Evolutionary conservation across 2,888 invertebrate genomes (phyloP), one percentile per base, ranked within the genome.

Genomic region (Cryptus viduatorius): DNA sequence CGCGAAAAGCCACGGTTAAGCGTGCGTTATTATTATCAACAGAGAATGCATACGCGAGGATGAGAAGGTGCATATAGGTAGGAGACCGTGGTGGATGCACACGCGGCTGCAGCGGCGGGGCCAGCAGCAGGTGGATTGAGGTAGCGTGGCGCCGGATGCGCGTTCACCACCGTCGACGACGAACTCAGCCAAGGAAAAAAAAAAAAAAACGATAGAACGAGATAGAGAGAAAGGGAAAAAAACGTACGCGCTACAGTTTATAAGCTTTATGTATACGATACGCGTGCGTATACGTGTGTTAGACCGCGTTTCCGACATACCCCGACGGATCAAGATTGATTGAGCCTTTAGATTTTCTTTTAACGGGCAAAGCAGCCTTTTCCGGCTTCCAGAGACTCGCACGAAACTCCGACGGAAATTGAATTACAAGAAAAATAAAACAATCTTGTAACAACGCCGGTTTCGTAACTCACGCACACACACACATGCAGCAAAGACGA

Each of bases 71-170:
- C 71, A 73, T 67, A 73, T 67, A 75, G 48, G 56, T 67, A 68
- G 65, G 37, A 44, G 64, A 56, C 37, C 75, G 83, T 48, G 73
- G 76, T 76, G 65, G 76, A 77, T 61, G 79, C 71, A 80, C 76
- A 64, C 24, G 73, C 56, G 53, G 75, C 67, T 69, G 46, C 44
- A 46, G 86, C 87, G 87, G 89, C 91, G 90, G 90, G n/a, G 67
- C 37, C 56, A 48, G 86, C 87, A 88, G 89, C 91, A 91, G 90
- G 91, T 91, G 91, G 89, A 89, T 88, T 87, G 89, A 91, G 91
- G 89, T 89, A 91, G 90, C 92, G 90, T 92, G 92, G 91, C 90
- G 91, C 92, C 92, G 91, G 91, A 92, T 92, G 91, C 88, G 87
- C 89, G 85, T 88, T 90, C 80, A 67, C 59, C 72, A 77, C 59